phyloP scores from a whole-genome alignment of 2,888 invertebrate species.

The Octodonta nipae region DNA sequence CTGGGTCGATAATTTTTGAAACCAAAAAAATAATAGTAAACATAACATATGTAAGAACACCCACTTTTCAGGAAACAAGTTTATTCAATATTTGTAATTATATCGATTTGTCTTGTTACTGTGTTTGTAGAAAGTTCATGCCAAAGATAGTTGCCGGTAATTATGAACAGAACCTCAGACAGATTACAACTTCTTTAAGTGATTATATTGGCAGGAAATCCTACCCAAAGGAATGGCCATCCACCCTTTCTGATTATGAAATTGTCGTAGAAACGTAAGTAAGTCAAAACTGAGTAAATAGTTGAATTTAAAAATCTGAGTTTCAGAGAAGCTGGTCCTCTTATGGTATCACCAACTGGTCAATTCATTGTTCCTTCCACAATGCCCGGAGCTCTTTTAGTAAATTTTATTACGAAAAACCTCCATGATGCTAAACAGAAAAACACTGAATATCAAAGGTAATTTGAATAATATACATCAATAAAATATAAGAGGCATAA shows the following conservation, averaged over 20 bases:
- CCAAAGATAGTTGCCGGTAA: slow-evolving; percentile 76
- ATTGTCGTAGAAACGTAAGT: slow-evolving; percentile 77
- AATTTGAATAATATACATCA: slow-evolving; percentile 12
- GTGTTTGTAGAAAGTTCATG: slow-evolving; percentile 73
- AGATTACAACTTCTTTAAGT: slow-evolving; percentile 72
- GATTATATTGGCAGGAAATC: slow-evolving; percentile 54
- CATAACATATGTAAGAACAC: too few relatives aligned
- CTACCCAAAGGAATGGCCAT: slow-evolving; percentile 61
- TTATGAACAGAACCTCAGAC: slow-evolving; percentile 71
- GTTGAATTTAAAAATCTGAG: slow-evolving; percentile 2
- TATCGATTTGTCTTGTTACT: not conserved
- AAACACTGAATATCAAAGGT: slow-evolving; percentile 64
- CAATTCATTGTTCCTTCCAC: slow-evolving; percentile 87
- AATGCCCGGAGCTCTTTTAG: slow-evolving; percentile 73
- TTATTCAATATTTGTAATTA: not conserved
- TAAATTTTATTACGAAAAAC: slow-evolving; percentile 69
- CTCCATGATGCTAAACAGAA: slow-evolving; percentile 60
- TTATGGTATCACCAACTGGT: slow-evolving; percentile 87
- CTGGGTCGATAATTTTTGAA: too few relatives aligned
- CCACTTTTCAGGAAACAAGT: too few relatives aligned
- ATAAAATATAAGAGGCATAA: too few relatives aligned
- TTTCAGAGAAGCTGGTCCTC: slow-evolving; percentile 77
- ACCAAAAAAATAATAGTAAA: too few relatives aligned
- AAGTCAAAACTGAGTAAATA: too few relatives aligned
- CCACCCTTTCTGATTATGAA: slow-evolving; percentile 58